These are phyloP conservation scores for Alauda arvensis DNA, from an alignment of 2,797 vertebrate species.

Conservation along the genomic window DNA sequence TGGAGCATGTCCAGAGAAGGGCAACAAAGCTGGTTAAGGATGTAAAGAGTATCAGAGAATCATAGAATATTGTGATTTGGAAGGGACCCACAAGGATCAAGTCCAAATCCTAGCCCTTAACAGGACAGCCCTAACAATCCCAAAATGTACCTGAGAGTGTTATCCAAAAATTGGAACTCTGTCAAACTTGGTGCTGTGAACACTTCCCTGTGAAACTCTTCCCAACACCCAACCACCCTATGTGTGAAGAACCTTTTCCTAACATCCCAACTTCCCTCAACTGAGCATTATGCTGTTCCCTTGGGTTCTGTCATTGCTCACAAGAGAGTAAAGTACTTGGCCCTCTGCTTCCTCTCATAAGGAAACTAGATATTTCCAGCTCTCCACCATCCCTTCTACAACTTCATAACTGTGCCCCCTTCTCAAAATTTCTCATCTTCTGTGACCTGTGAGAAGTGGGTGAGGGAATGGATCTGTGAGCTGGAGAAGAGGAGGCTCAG, in stretches of 20 bases:
- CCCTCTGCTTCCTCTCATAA: not conserved
- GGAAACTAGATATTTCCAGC: not conserved
- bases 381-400: not conserved
- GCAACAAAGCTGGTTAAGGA: not conserved
- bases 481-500: not conserved
- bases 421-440: not conserved
- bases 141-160: not conserved
- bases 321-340: no score
- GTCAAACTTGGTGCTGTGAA: not conserved
- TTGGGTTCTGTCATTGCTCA: not conserved
- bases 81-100: not conserved
- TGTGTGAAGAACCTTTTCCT: not conserved
- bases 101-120: no score
- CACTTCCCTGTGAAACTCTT: not conserved
- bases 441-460: not conserved
- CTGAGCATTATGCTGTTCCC: not conserved
- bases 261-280: no score
- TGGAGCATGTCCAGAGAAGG: not conserved
- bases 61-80: accelerated
- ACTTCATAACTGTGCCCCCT: not conserved
- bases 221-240: not conserved
- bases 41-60: not conserved
- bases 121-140: not conserved
- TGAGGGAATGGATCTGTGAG: not conserved
- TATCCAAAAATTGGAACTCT: not conserved